phyloP scores from a whole-genome alignment of 2,888 invertebrate species.

The Bombylius discolor region DNA sequence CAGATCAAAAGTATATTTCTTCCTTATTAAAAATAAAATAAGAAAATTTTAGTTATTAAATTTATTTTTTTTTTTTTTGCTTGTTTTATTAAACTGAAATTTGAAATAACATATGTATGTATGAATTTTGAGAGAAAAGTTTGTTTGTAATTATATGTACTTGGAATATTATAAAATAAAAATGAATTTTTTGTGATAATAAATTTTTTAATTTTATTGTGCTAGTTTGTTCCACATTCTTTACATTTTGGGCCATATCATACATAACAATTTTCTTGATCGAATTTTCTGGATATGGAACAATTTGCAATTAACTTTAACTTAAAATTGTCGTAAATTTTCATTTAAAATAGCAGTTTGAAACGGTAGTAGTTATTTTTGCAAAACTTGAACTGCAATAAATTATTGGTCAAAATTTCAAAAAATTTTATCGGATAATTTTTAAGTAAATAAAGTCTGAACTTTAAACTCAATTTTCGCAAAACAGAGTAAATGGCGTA shows the following conservation, averaged over 20 bases:
- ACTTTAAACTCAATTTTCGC: too few relatives aligned
- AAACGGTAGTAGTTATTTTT: neutral
- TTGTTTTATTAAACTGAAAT: too few relatives aligned
- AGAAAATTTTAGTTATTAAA: neutral
- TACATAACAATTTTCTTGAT: neutral
- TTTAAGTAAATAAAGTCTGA: too few relatives aligned
- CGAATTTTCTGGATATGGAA: neutral
- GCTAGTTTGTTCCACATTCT: neutral
- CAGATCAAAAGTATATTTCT: neutral
- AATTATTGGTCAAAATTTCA: too few relatives aligned
- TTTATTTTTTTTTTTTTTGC: neutral
- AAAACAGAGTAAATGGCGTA: too few relatives aligned
- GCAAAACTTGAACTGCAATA: too few relatives aligned
- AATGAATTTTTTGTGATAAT: neutral
- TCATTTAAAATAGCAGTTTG: neutral
- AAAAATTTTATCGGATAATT: too few relatives aligned
- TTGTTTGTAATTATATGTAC: neutral
- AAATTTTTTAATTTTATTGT: neutral
- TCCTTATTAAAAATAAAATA: neutral
- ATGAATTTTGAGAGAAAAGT: neutral
- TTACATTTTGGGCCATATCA: neutral
- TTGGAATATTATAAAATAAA: neutral
- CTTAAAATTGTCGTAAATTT: neutral
- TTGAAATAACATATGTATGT: neutral
- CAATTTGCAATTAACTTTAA: neutral